Base-by-base conservation (phyloP, 2,113 vertebrate genomes). In the Zapus hudsonius region DNA sequence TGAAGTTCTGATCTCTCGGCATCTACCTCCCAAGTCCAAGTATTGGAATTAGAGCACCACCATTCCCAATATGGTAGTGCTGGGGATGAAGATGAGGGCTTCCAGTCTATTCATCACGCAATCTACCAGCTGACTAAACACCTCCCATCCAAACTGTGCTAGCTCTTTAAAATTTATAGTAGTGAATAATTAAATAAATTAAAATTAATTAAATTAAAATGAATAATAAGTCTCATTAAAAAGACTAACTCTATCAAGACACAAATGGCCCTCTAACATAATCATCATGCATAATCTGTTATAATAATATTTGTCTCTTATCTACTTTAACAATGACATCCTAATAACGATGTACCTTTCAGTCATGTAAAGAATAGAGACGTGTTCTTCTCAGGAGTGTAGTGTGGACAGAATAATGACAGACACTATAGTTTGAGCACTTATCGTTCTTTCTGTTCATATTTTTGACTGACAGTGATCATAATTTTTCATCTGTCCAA, bases 91-190 rank as follows among this genome's bases (percentile, higher is more conserved):
- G 52, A 10, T 15, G 11, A 52, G 52, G 52, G 52, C 52, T 52
- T 52, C 52, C 52, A 15, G 11, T 52, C 7, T 10, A 15, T 52
- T 52, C 3, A 15, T 10, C 16, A 52, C 12, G 52, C 52, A 52
- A 7, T 13, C 7, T 52, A 52, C 52, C 12, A 52, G 7, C 52
- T 52, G 47, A 47, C n/a, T 12, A 47, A 15, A 52, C 52, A 52
- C 52, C 52, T 52, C 52, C 52, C 52, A 52, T 15, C 44, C 80
- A 75, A 42, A 36, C 47, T 73, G 69, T 89, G 82, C 42, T 93
- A 64, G 87, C 9, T 52, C 52, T 70, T 95, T 93, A 92, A 94
- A 82, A 44, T 85, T 89, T 79, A 70, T 84, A 84, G 47, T 67
- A 89, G 84, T 83, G 86, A 84, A 7, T 31, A n/a, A n/a, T n/a